These are phyloP conservation scores for Stichodactyla helianthus DNA, from an alignment of 64 coral and sea anemone genomes.

Conservation along the genomic window DNA sequence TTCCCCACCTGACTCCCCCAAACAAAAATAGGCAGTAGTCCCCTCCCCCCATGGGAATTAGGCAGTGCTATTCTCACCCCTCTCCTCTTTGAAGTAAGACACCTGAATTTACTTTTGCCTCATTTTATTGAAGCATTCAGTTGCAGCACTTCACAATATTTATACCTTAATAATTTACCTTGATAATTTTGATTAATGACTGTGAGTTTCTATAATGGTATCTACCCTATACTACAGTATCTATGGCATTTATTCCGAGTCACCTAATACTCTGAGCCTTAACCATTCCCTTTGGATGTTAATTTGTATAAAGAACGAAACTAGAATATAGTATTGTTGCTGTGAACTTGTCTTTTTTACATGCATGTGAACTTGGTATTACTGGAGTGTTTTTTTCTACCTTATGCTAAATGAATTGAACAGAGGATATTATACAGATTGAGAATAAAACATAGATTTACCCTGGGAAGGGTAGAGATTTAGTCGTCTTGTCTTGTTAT, in stretches of 20 bases:
- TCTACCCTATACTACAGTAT: not conserved
- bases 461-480: not conserved
- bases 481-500: not conserved
- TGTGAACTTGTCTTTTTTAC: not conserved
- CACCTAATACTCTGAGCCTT: not conserved
- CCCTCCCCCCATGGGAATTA: too few relatives aligned
- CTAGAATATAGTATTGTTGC: not conserved
- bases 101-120: not conserved
- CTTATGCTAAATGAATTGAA: not conserved
- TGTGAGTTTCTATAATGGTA: not conserved
- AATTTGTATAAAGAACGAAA: not conserved
- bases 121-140: constrained; percentile 12
- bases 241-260: not conserved
- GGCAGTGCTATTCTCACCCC: too few relatives aligned
- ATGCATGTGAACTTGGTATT: not conserved
- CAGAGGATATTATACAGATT: not conserved
- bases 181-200: not conserved
- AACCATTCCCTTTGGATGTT: not conserved
- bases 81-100: too few relatives aligned
- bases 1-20: too few relatives aligned
- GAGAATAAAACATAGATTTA: constrained; percentile 4
- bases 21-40: too few relatives aligned
- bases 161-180: not conserved
- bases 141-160: not conserved
- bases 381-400: not conserved